Evolutionary conservation across 2,797 vertebrate genomes (phyloP), one percentile per base, ranked within the genome.

Genomic region (Alfaro cultratus): DNA sequence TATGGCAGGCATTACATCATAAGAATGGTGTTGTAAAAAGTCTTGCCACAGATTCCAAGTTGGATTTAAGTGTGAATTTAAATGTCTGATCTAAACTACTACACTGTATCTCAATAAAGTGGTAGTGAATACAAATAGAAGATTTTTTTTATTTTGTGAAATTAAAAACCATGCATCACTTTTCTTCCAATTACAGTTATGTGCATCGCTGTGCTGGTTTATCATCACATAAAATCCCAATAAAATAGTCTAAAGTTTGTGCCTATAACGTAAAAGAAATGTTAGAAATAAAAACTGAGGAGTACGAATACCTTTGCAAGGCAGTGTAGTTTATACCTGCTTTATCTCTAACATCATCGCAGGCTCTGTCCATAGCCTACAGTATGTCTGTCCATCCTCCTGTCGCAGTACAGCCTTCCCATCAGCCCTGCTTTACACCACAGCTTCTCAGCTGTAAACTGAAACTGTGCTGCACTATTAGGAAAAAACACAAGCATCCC

Each of bases 381-480:
- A 18, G 5, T n/a, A 75, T n/a, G 72, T 80, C 71, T 77, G 70
- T 75, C 81, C 80, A 79, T 84, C 70, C 79, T 51, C 74, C 79
- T 80, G 75, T 79, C 55, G 31, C 80, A 77, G 80, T 76, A 31
- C 84, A 41, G 85, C 76, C 53, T 86, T 75, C 51, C 55, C 64
- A 16, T 75, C 4, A 15, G 71, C 76, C 79, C 83, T n/a, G 79
- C 82, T 87, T 83, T 73, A 77, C 83, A 62, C 13, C 31, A 26
- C 60, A 74, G 4, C 75, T 9, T 62, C 82, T 86, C 89, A n/a
- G 73, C 89, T 89, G 76, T 85, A 71, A 78, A 78, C 88, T 89
- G 78, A 79, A 79, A 87, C 84, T 89, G 86, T 87, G 89, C 90
- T 88, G 53, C 89, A 89, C 89, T 90, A 88, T 89, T 92, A 92